A percentile compares a stretch with the other conserved stretches of the same genome.
Conservation (phyloP, 30 jellyfish, hydroid and myxozoan genomes). For the Mastigias papua region DNA sequence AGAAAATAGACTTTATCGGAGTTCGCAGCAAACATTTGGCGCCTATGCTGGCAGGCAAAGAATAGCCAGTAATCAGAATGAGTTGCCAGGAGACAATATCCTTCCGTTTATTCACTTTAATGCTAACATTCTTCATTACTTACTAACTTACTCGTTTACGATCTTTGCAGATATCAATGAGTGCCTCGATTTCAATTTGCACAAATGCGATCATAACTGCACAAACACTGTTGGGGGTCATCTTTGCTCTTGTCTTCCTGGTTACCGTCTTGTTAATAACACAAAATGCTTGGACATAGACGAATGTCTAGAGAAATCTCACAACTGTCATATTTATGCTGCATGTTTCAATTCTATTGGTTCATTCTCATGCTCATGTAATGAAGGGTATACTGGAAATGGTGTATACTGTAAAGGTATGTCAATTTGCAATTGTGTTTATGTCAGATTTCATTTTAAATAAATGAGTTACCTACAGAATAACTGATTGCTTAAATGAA, state of each 20-base stretch:
- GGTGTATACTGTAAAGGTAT: slow-evolving; percentile 55
- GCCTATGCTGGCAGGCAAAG: too few relatives aligned
- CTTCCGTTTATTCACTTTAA: too few relatives aligned
- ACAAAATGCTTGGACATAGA: slow-evolving; percentile 44
- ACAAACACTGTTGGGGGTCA: slow-evolving; percentile 40
- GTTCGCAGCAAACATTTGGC: too few relatives aligned
- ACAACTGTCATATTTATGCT: slow-evolving; percentile 45
- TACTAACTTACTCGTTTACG: too few relatives aligned
- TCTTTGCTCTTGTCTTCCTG: slow-evolving; percentile 51
- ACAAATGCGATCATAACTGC: slow-evolving; percentile 53
- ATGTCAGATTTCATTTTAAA: too few relatives aligned
- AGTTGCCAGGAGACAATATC: too few relatives aligned
- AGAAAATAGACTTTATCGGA: too few relatives aligned
- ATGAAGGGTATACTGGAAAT: slow-evolving; percentile 55
- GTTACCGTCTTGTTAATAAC: slow-evolving; percentile 46
- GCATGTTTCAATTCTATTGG: slow-evolving; percentile 38
- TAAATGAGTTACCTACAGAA: too few relatives aligned
- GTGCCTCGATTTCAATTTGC: slow-evolving; percentile 12
- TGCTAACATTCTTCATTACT: too few relatives aligned
- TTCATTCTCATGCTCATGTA: slow-evolving; percentile 55
- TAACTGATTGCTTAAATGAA: too few relatives aligned
- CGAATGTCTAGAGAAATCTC: slow-evolving; percentile 38
- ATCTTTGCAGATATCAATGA: slow-evolving; percentile 40
- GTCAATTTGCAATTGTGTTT: too few relatives aligned
- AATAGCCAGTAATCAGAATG: too few relatives aligned